Percentiles rank a stretch among this genome's conserved stretches.
phyloP scores from a whole-genome alignment of 2,888 invertebrate species.

The Terebella lapidaria region DNA sequence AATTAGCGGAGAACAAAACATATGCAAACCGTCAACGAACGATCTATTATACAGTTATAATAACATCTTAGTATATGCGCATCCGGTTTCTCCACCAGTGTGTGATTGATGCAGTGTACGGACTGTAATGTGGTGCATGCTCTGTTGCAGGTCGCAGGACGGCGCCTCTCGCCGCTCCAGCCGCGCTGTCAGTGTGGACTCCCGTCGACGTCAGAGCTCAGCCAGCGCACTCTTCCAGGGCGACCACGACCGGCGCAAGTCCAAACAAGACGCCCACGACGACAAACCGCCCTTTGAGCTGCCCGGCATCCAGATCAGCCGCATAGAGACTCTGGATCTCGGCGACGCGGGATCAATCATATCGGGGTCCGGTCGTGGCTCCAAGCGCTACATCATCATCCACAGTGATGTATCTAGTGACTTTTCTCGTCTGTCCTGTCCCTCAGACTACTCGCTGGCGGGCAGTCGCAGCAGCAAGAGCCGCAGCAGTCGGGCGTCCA shows the following conservation, averaged over 20 bases:
- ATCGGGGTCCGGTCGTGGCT: slow-evolving; percentile 2
- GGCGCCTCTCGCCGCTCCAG: slow-evolving; percentile 11
- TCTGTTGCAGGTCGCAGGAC: slow-evolving; percentile 10
- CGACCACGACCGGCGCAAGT: slow-evolving; percentile 12
- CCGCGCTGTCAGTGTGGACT: slow-evolving; percentile 7
- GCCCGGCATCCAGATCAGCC: slow-evolving; percentile 28
- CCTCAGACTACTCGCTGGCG: slow-evolving; percentile 25
- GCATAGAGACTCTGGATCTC: slow-evolving; percentile 25
- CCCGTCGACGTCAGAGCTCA: slow-evolving; percentile 11
- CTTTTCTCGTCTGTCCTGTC: slow-evolving; percentile 25
- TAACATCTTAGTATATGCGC: no score
- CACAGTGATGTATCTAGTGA: slow-evolving; percentile 23
- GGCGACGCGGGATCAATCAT: slow-evolving; percentile 10
- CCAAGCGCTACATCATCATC: slow-evolving; percentile 21
- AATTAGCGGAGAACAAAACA: no score
- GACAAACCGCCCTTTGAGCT: slow-evolving; percentile 18
- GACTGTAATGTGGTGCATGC: no score
- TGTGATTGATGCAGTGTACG: no score
- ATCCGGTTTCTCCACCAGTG: no score
- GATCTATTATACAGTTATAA: no score
- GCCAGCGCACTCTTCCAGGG: slow-evolving; percentile 6
- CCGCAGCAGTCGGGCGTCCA: slow-evolving; percentile 26
- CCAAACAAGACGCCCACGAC: background rate
- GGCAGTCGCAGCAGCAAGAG: slow-evolving; percentile 23
- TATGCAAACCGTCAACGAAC: no score